A percentile compares a stretch with the other conserved stretches of the same genome.
These are phyloP conservation scores for Limosa lapponica DNA, from an alignment of 2,797 vertebrate species.

Conservation along the genomic window DNA sequence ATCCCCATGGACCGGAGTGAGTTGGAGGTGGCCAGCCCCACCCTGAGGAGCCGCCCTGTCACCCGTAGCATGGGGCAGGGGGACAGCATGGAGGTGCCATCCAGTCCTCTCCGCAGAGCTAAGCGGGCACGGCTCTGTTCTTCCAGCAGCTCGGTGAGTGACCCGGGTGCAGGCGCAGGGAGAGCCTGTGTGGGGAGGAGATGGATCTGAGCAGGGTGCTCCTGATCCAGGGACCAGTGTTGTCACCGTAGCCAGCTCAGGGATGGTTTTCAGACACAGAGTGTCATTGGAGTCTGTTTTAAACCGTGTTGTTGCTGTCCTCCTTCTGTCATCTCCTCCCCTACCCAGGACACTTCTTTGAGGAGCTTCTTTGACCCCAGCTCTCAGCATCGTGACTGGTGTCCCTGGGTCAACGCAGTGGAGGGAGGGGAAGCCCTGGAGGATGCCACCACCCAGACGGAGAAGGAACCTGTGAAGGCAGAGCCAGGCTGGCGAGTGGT, in stretches of 20 bases:
- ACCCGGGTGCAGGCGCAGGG: fast-evolving
- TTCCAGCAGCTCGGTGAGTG: slow-evolving; percentile 85
- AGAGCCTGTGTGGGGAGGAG: too few species aligned
- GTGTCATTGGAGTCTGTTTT: not conserved
- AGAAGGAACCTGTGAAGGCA: not conserved
- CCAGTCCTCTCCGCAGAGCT: slow-evolving; percentile 81
- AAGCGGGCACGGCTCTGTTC: slow-evolving; percentile 89
- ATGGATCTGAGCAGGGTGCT: fast-evolving
- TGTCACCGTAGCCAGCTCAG: not conserved
- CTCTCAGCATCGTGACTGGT: slow-evolving; percentile 94
- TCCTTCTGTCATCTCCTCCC: not conserved
- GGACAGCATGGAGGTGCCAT: slow-evolving; percentile 75
- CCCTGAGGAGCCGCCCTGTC: slow-evolving; percentile 81
- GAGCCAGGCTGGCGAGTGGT: slow-evolving; percentile 87
- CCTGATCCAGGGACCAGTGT: fast-evolving
- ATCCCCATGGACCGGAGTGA: slow-evolving; percentile 79
- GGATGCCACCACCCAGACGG: fast-evolving
- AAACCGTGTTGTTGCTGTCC: fast-evolving
- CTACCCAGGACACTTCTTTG: slow-evolving; percentile 74
- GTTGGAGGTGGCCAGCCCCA: slow-evolving; percentile 77
- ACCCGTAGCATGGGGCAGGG: slow-evolving; percentile 89
- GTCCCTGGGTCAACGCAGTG: slow-evolving; percentile 87
- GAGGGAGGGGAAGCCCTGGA: slow-evolving; percentile 61
- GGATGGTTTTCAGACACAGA: fast-evolving
- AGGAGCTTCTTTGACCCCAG: slow-evolving; percentile 88